Evolutionary conservation across 37 sponge, comb jelly and placozoan genomes (phyloP), one percentile per base, ranked within the genome.

Genomic region (Cladorhizidae sp.): DNA sequence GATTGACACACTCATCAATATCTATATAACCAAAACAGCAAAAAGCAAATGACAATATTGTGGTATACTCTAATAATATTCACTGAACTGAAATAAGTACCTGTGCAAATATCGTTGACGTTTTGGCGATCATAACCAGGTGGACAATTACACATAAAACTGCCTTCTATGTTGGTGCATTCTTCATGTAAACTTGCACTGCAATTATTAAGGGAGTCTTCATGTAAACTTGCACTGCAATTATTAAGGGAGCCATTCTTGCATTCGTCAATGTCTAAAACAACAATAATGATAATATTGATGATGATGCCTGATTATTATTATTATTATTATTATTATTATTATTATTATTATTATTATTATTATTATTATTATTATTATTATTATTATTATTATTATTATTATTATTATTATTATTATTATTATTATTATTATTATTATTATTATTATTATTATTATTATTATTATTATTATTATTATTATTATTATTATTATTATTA

Each of bases 241-340:
- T 23, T 17, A 12, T 31, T 2, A 31, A 11, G 43, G 20, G 9
- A 21, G 1, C 22, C 40, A 21, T 26, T 20, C 5, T 45, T 45
- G 40, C 83, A 83, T 43, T 83, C 83, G 62, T 83, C 68, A 61
- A 74, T 43, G 26, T 83, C 83, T 74, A 55, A 41, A 57, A 50
- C 7, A 21, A 35, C 68, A 57, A 12, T 45, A 9, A 45, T 12
- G 9, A 45, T 12, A 21, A 35, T 80, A 57, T 45, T 45, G 49
- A 45, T 12, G 9, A 45, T 12, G 49, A 12, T 45, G 49, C 49
- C 5, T 5, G 5, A 45, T 5, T 45, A 45, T 5, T 45, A 45
- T 5, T 45, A 45, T 9, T 45, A 45, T 45, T 45, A 45, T 5
- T 45, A 45, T 12, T 12, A 45, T 5, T 45, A 45, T 12, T 45